These are phyloP conservation scores for Todus mexicanus DNA, from an alignment of 2,797 vertebrate species.

Conservation along the genomic window DNA sequence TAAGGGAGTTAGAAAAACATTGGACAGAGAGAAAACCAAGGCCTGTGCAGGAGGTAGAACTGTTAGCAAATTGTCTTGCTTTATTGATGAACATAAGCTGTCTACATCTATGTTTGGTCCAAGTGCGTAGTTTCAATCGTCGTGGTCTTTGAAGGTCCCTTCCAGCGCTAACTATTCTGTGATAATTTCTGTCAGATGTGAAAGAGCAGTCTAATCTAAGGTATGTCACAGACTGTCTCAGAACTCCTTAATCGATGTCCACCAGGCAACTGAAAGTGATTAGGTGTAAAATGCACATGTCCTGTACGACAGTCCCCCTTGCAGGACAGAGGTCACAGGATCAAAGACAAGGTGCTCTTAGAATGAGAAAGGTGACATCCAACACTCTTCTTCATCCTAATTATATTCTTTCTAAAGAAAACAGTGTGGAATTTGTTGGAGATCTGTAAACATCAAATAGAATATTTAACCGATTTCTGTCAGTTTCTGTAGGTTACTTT, in stretches of 20 bases:
- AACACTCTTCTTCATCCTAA: background rate
- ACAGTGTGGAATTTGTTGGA: background rate
- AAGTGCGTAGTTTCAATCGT: background rate
- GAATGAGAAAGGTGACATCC: background rate
- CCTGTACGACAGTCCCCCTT: background rate
- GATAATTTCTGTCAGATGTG: background rate
- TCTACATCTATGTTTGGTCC: background rate
- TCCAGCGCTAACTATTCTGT: background rate
- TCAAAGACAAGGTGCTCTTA: background rate
- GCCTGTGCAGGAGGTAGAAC: background rate
- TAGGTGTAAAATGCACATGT: fast-evolving
- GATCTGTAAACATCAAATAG: background rate
- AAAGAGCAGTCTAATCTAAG: background rate
- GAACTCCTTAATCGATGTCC: background rate
- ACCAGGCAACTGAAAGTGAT: background rate
- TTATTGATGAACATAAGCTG: background rate
- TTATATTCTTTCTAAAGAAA: background rate
- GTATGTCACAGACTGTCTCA: background rate
- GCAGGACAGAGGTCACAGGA: background rate
- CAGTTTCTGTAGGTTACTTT: background rate
- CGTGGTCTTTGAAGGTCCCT: background rate
- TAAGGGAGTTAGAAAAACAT: background rate
- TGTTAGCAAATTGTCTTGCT: background rate
- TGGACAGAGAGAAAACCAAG: background rate
- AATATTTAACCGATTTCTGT: background rate